Evolutionary conservation across 2,888 invertebrate genomes (phyloP), one percentile per base, ranked within the genome.

Genomic region (Mamestra brassicae): DNA sequence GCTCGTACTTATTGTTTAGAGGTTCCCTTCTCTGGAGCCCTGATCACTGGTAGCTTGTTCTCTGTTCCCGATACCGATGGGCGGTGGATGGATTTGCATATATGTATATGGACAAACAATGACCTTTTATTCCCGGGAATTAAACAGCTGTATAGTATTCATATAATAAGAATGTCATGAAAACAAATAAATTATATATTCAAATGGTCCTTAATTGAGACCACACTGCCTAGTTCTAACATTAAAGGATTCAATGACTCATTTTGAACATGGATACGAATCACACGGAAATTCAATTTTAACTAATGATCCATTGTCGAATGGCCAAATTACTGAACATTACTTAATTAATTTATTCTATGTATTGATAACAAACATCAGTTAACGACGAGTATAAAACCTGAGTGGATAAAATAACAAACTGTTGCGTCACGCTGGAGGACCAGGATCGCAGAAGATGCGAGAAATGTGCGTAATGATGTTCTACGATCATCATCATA

Each of bases 381-480:
- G 60, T 78, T 52, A 66, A 4, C 54, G 36, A 54, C 15, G 42
- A 62, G n/a, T 55, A 34, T 45, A 60, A 66, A 61, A 80, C 69
- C 65, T 36, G n/a, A 50, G 42, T 60, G 36, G 68, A 84, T 75
- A 70, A 85, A 84, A 85, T 85, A 70, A 57, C 69, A 64, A 26
- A n/a, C 5, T 26, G 57, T 80, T 89, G 82, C 73, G 81, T 87
- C 77, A 89, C 68, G 57, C 15, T 50, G 10, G 62, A n/a, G n/a
- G 74, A 85, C 74, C 38, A 84, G 86, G 84, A 76, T 47, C 74
- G 74, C 77, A 85, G 71, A 70, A 70, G 58, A 70, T 74, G 69
- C 34, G 47, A 79, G 72, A 62, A 64, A 78, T 78, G 67, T 83
- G 38, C 15, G 17, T 62, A 77, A 73, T 67, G 36, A 65, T 45